Conservation (phyloP, 2,113 vertebrate species). For the Aegypius monachus region DNA sequence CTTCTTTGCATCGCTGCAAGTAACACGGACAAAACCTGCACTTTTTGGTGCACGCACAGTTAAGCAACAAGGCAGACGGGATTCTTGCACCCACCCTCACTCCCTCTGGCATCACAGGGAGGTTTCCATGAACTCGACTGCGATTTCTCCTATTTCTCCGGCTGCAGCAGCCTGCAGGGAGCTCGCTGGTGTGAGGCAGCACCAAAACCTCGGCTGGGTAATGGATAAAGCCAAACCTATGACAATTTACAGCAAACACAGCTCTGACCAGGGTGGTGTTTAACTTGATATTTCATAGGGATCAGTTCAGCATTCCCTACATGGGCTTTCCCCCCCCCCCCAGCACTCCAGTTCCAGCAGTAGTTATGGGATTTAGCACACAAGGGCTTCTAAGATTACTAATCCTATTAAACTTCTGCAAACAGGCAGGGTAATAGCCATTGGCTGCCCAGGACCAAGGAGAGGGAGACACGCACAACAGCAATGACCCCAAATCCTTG, state of each 20-base stretch:
- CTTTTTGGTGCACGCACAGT: neutral
- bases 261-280: neutral
- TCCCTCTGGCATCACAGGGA: fast-evolving
- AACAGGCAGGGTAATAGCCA: neutral
- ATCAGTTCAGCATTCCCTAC: neutral
- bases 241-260: fast-evolving
- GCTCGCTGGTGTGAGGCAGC: neutral
- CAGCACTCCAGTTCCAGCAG: neutral
- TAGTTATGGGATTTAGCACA: neutral
- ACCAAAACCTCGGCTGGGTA: fast-evolving
- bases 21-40: fast-evolving
- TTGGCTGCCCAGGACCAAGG: neutral
- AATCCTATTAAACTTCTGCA: neutral
- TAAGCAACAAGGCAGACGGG: fast-evolving
- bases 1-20: fast-evolving
- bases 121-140: fast-evolving
- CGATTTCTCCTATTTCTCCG: neutral
- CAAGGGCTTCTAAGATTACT: neutral
- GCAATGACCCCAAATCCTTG: neutral
- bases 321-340: neutral
- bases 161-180: neutral
- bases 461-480: neutral
- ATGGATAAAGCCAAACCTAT: fast-evolving
- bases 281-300: neutral
- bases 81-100: fast-evolving